These are phyloP conservation scores for Cebidichthys violaceus DNA, from an alignment of 2,113 vertebrate species.

Conservation along the genomic window DNA sequence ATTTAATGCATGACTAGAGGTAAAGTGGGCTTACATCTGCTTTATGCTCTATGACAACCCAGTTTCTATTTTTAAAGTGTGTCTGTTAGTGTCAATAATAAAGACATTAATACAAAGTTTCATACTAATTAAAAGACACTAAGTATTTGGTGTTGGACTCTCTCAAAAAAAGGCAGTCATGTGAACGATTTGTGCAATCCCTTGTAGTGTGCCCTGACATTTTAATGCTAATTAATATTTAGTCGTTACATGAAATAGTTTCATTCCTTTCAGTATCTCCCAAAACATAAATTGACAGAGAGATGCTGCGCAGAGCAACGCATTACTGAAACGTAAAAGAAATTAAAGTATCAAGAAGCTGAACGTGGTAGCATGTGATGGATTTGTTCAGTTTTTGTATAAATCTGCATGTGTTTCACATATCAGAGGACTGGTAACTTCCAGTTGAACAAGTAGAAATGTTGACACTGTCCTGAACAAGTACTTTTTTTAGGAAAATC, in stretches of 20 bases:
- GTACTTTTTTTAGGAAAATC: background rate
- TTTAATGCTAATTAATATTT: slow-evolving; percentile 34
- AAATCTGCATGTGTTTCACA: slow-evolving; percentile 53
- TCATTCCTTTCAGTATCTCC: slow-evolving; percentile 10
- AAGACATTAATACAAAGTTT: background rate
- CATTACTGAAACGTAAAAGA: background rate
- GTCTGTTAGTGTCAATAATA: background rate
- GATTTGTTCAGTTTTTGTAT: slow-evolving; percentile 29
- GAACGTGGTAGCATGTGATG: slow-evolving; percentile 2
- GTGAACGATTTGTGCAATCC: slow-evolving; percentile 7
- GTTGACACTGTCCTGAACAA: background rate
- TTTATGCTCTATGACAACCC: slow-evolving; percentile 8
- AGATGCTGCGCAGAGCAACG: background rate
- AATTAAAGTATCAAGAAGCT: slow-evolving; percentile 9
- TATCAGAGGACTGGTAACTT: slow-evolving; percentile 38
- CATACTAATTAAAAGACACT: background rate
- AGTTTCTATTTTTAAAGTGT: background rate
- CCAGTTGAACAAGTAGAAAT: slow-evolving; percentile 42
- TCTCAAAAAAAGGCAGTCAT: background rate
- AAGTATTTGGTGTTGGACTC: slow-evolving; percentile 1
- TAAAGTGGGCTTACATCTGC: background rate
- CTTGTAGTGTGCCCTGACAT: slow-evolving; percentile 37
- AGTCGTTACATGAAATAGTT: slow-evolving; percentile 2
- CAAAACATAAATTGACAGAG: background rate
- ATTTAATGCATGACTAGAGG: background rate